Percentiles rank a stretch among this genome's conserved stretches.
Conservation (phyloP, 2,888 invertebrate species). For the Lepidonotus clava region DNA sequence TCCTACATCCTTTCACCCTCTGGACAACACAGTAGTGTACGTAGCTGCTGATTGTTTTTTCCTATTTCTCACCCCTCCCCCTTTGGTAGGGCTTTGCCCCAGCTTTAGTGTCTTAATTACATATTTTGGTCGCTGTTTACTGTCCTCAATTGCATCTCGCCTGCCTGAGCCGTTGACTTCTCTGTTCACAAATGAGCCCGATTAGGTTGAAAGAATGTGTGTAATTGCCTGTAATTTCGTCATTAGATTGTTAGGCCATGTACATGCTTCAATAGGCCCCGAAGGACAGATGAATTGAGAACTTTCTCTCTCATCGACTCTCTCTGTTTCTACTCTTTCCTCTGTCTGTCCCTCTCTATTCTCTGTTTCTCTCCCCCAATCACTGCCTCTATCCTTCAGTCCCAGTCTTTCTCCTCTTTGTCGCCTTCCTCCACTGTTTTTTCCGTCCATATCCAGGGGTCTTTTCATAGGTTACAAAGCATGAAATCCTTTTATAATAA, state of each 20-base stretch:
- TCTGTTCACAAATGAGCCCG: not conserved
- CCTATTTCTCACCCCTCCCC: not conserved
- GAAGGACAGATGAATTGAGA: not conserved
- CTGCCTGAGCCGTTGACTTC: not conserved
- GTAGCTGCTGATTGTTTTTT: not conserved
- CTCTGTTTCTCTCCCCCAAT: not conserved
- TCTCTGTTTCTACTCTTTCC: not conserved
- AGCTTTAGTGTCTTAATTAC: not conserved
- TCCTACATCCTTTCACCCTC: slow-evolving; percentile 37
- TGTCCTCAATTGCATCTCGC: not conserved
- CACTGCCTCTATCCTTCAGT: no score
- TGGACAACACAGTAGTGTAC: slow-evolving; percentile 49
- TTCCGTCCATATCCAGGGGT: no score
- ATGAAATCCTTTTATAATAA: no score
- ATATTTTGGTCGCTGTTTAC: not conserved
- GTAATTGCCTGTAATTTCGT: slow-evolving; percentile 24
- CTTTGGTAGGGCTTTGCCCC: not conserved
- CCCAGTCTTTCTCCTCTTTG: not conserved
- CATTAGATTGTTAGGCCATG: not conserved
- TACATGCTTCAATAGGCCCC: not conserved
- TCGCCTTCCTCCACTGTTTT: not conserved
- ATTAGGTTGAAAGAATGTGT: slow-evolving; percentile 8
- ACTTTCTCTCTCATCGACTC: not conserved
- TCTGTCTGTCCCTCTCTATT: not conserved
- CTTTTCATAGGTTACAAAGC: no score